Base-by-base conservation (phyloP, 2,888 invertebrate genomes). In the Plagiodera versicolora region DNA sequence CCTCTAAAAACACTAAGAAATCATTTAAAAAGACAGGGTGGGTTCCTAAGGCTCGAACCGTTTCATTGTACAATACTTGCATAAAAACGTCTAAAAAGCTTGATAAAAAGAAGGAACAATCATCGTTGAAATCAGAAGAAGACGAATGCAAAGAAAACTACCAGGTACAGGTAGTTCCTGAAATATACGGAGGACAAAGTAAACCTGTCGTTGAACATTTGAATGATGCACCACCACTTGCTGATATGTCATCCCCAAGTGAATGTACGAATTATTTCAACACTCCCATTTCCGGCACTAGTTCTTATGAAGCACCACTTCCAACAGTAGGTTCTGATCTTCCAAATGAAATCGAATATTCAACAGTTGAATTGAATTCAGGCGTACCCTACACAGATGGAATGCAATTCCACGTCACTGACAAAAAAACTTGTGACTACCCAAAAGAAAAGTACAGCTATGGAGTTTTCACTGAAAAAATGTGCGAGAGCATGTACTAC, bases 401-500 rank as follows among this genome's bases (percentile, higher is more conserved):
- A 60, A 75, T 76, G 71, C 74, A 75, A 60, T 76, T 74, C 61
- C 74, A 74, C 49, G 66, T 76, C 4, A 70, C 74, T 4, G 73
- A 72, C 20, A 73, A 74, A 58, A 77, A 76, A 61, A 65, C 69
- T 32, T 75, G 72, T 58, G 74, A 71, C 45, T 75, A 69, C 58
- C 73, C 72, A 28, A 73, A 72, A 32, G 76, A 76, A 10, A 74
- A 73, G 63, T 77, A 73, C 66, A 67, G 50, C 44, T 77, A 75
- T 59, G 72, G 73, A 16, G 70, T 74, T 24, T 78, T 77, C 32
- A 45, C 65, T 17, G 71, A 71, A 30, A 79, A 79, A 66, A 74
- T 79, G 18, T 79, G 79, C 64, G 79, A 79, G 55, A 77, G 72
- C 57, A 77, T 79, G 73, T 80, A 80, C 64, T 81, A 78, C 58